Evolutionary conservation across 2,113 vertebrate species (phyloP), one percentile per base, ranked within the genome.

Genomic region (Calypte anna): DNA sequence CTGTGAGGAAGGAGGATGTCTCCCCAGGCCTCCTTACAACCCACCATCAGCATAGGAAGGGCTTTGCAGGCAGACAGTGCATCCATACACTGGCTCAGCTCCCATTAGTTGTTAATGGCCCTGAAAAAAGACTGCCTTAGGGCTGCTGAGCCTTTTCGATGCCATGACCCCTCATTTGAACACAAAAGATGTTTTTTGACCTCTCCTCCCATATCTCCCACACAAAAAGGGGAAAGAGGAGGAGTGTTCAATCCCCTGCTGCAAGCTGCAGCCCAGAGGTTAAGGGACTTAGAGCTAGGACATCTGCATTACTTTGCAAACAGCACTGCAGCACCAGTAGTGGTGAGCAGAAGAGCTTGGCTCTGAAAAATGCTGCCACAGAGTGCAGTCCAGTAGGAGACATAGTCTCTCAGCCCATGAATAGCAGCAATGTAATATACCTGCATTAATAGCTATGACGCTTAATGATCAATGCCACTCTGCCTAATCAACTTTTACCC

Each of bases 351-450:
- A 94, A 83, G 51, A 76, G 48, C 67, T 76, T 84, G 50, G 13
- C n/a, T 88, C 10, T 92, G 57, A 77, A 48, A 79, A 90, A 77
- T 7, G 12, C 25, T 68, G 63, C 25, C 44, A 69, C 24, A 48
- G n/a, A 40, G 14, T 12, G 5, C 88, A 85, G 64, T 51, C 82
- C 61, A 28, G 17, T 25, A 94, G 68, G 54, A 92, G 31, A 30
- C 12, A 5, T 2, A 16, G 54, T 25, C 15, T 53, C 25, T 77
- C 31, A 33, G 63, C 58, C 44, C 44, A 22, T 2, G 14, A 64
- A 59, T 44, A 55, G 73, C 46, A 67, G 69, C 63, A 79, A 91
- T 78, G 73, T 76, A 95, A 40, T 59, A 94, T 23, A n/a, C 31
- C 24, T 25, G 12, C 7, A 14, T 22, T 64, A 59, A 59, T 7